A percentile compares a stretch with the other conserved stretches of the same genome.
These are phyloP conservation scores for Nasonia vitripennis DNA, from an alignment of 1,140 invertebrate genomes.

Conservation along the genomic window DNA sequence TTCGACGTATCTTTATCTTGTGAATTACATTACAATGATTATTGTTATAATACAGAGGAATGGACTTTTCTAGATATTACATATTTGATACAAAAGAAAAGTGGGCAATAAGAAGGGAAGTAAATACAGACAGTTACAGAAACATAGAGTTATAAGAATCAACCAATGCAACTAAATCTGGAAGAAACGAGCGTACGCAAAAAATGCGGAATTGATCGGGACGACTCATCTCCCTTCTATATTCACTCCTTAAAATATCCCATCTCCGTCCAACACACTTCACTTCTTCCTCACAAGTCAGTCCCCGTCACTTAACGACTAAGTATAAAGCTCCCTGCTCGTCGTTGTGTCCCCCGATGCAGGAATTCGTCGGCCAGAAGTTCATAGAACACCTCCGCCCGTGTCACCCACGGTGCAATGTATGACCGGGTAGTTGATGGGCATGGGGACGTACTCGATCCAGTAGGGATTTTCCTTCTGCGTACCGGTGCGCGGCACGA, in stretches of 20 bases:
- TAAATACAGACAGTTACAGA: not conserved
- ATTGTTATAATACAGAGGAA: constrained; percentile 53
- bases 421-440: constrained; percentile 56
- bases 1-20: constrained; percentile 41
- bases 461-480: constrained; percentile 54
- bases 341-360: not conserved
- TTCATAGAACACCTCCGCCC: constrained; percentile 7
- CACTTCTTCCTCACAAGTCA: not conserved
- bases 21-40: constrained; percentile 52
- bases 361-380: not conserved
- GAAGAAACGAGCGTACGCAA: not conserved
- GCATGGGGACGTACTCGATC: constrained; percentile 59
- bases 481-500: constrained; percentile 80
- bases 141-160: not conserved
- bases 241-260: not conserved
- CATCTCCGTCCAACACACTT: not conserved
- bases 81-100: constrained; percentile 40
- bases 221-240: not conserved
- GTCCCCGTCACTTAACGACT: constrained; percentile 35
- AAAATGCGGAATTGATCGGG: not conserved
- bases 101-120: not conserved
- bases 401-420: constrained; percentile 45
- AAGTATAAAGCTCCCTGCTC: constrained; percentile 42
- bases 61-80: constrained; percentile 45
- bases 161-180: not conserved